Base-by-base conservation (phyloP, 2,888 invertebrate genomes). In the Luperina nickerlii region DNA sequence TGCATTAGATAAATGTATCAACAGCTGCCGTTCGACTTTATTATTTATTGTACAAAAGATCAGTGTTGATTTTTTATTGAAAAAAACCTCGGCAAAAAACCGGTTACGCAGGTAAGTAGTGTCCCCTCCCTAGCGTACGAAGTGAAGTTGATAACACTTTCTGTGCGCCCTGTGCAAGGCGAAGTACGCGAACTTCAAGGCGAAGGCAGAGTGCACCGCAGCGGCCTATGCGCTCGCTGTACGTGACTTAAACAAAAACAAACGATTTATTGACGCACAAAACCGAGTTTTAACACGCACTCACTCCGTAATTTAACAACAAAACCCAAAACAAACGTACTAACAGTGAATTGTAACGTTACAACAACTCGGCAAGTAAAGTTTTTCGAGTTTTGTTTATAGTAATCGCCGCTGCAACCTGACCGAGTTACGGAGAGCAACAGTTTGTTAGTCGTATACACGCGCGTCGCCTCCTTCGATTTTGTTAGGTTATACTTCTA, bases 221-320 rank as follows among this genome's bases (percentile, higher is more conserved):
- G 76, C 78, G 79, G 77, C 57, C 38, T 48, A 65, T 70, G 76
- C 27, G 74, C 32, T 60, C 20, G 62, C 78, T 69, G 91, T 92
- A 92, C 96, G 96, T 96, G 96, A 94, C 95, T 94, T 90, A 90
- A 92, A 92, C 92, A 90, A 94, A 95, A 96, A 95, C 95, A 95
- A 93, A 91, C 87, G 85, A 88, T 92, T 91, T 94, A 94, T 94
- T 94, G 93, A 94, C 92, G 86, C 88, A 91, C 82, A 86, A 92
- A 95, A 94, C 92, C 88, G 89, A 92, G 90, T 93, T 92, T 91
- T 89, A 90, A 93, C 96, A 96, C 96, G 95, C 92, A 93, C 94
- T 86, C 66, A 88, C 86, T 89, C 89, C 89, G 90, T 93, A 93
- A 94, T 93, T 93, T 93, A 92, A 91, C 90, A 91, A 92, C 90